phyloP scores from a whole-genome alignment of 2,888 invertebrate species.

The Ceramica pisi region DNA sequence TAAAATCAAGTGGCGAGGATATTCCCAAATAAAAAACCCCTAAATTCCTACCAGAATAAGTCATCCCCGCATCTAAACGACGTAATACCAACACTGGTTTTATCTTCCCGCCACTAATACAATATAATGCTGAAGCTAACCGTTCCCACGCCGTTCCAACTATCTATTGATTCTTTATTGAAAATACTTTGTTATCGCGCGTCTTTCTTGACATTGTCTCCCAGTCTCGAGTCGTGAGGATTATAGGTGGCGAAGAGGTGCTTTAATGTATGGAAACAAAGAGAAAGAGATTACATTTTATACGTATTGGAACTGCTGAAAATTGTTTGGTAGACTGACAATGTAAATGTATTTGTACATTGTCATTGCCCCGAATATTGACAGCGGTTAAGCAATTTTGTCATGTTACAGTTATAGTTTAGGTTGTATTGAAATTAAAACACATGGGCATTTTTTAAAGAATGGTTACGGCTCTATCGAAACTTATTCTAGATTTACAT shows the following conservation, averaged over 20 bases:
- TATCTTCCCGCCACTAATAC: slow-evolving; percentile 75
- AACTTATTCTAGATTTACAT: no score
- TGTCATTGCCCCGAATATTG: no score
- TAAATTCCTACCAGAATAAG: slow-evolving; percentile 62
- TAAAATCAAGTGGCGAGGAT: no score
- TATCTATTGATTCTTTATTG: slow-evolving; percentile 74
- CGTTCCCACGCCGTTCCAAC: slow-evolving; percentile 68
- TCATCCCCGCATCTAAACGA: slow-evolving; percentile 42
- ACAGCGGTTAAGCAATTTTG: neutral
- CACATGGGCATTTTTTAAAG: neutral
- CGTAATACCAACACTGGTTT: slow-evolving; percentile 66
- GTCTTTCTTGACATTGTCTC: slow-evolving; percentile 47
- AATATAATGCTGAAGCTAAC: slow-evolving; percentile 72
- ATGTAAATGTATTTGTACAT: neutral
- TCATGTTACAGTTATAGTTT: neutral
- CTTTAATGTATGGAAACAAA: neutral
- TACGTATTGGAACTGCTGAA: neutral
- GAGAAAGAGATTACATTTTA: slow-evolving; percentile 9
- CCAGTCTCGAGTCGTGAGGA: slow-evolving; percentile 39
- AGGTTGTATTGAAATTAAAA: neutral
- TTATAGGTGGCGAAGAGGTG: slow-evolving; percentile 8
- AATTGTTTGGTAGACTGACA: neutral
- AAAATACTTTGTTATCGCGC: slow-evolving; percentile 61
- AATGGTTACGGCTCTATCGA: no score
- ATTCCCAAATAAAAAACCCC: neutral